Evolutionary conservation across 1,140 invertebrate genomes (phyloP), one percentile per base, ranked within the genome.

Genomic region (Platyscapa corneri): DNA sequence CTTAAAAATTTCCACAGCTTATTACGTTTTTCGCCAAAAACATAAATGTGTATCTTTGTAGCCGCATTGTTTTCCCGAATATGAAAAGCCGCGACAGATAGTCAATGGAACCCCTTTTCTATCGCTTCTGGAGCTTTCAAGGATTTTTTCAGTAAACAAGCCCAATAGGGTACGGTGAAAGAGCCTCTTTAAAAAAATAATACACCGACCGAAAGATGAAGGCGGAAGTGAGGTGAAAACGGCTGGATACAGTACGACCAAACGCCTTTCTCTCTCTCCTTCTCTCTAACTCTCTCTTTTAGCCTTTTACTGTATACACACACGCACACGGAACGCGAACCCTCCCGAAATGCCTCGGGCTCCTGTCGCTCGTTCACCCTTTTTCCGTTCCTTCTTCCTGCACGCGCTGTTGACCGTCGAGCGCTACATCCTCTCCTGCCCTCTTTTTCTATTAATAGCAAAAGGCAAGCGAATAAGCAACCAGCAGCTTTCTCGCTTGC

Each of bases 361-460:
- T 82, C 64, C 30, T 76, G 46, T 70, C 67, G 80, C 34, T 65
- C 83, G 87, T 88, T 88, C 86, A 89, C 89, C 89, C 89, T 84
- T 89, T 86, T 83, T 53, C 42, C 76, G 64, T 42, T 87, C 87
- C 85, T 82, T 64, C 87, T 81, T 86, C 77, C 86, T 87, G 85
- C 84, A 89, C 89, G 89, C 89, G 86, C 86, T 81, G 87, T 80
- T 89, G 89, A 88, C 86, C 86, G 86, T 82, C 84, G 74, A 87
- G 76, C 79, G 78, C 37, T 64, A 80, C 85, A 85, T 88, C 86
- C 88, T 87, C 86, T 88, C 83, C 86, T 88, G 88, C 83, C 89
- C 88, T 89, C 88, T 86, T 88, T 90, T 90, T 88, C 89, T 90
- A 90, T 90, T 90, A 89, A 90, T 89, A 89, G 88, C 88, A 16